Percentiles rank a stretch among this genome's conserved stretches.
Conservation (phyloP, 2,888 invertebrate genomes). For the Macroteleia sp. region DNA sequence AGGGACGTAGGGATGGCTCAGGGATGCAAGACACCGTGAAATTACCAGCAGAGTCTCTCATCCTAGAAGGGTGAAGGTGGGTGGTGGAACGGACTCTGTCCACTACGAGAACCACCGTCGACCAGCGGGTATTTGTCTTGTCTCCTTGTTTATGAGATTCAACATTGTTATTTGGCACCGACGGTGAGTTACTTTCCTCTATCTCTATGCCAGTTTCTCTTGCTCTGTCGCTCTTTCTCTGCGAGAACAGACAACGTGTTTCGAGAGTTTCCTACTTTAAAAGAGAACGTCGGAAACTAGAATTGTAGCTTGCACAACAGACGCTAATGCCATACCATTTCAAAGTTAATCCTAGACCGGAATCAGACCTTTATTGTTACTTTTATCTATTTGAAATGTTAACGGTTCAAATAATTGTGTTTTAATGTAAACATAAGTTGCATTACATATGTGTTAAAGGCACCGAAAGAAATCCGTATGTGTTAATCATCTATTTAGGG, state of each 20-base stretch:
- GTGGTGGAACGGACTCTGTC: slow-evolving; percentile 83
- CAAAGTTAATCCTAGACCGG: slow-evolving; percentile 71
- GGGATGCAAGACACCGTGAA: slow-evolving; percentile 86
- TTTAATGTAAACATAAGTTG: slow-evolving; percentile 42
- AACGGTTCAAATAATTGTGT: slow-evolving; percentile 18
- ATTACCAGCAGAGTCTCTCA: slow-evolving; percentile 85
- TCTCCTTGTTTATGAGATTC: slow-evolving; percentile 84
- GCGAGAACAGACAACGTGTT: slow-evolving; percentile 70
- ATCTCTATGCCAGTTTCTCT: slow-evolving; percentile 61
- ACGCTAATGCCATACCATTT: slow-evolving; percentile 71
- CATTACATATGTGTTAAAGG: too few relatives aligned
- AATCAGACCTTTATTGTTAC: slow-evolving; percentile 65
- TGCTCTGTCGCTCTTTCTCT: slow-evolving; percentile 64
- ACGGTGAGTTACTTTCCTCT: slow-evolving; percentile 80
- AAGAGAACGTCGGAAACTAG: slow-evolving; percentile 74
- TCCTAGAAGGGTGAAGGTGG: slow-evolving; percentile 76
- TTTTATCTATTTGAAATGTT: slow-evolving; percentile 37
- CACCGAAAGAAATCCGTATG: too few relatives aligned
- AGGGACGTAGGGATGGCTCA: slow-evolving; percentile 82
- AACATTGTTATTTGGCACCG: slow-evolving; percentile 84
- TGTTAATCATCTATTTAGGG: too few relatives aligned
- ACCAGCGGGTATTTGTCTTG: slow-evolving; percentile 84
- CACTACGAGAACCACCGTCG: slow-evolving; percentile 80
- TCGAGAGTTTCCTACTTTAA: slow-evolving; percentile 80
- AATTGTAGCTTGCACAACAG: slow-evolving; percentile 68